Evolutionary conservation across 2,888 invertebrate species (phyloP).

Genomic region (Himalopsyche tibetana): DNA sequence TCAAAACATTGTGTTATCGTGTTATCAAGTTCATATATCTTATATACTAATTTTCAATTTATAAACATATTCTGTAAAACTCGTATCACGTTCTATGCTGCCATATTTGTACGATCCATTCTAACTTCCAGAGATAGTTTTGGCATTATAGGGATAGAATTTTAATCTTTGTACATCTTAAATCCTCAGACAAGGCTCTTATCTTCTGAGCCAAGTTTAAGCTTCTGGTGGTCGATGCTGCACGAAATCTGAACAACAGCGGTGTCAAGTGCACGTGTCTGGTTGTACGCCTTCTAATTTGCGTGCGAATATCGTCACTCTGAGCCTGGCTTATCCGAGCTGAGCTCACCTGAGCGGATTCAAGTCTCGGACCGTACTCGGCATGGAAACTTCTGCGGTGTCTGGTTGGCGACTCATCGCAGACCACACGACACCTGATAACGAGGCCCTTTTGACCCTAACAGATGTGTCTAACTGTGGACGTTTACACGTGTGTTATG

Average conservation of each 20-base stretch:
- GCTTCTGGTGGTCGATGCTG: conserved; percentile 7
- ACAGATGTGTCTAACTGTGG: background rate
- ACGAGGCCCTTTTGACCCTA: background rate
- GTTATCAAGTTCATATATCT: too few relatives aligned
- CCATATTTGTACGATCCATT: too few relatives aligned
- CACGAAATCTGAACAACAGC: background rate
- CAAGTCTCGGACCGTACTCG: conserved; percentile 12
- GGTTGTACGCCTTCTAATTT: conserved; percentile 21
- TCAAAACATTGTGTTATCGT: too few relatives aligned
- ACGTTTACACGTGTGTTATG: too few relatives aligned
- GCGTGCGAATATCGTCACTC: conserved; percentile 39
- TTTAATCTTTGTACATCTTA: background rate
- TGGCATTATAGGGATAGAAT: too few relatives aligned
- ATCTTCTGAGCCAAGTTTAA: background rate
- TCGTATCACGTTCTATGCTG: too few relatives aligned
- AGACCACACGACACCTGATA: conserved; percentile 1
- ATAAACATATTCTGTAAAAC: too few relatives aligned
- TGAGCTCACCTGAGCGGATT: conserved; percentile 33
- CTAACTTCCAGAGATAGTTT: too few relatives aligned
- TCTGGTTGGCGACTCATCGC: conserved; percentile 11
- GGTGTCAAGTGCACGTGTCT: conserved; percentile 25
- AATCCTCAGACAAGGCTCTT: background rate
- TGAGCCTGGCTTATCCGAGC: conserved; percentile 40
- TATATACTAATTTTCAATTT: too few relatives aligned
- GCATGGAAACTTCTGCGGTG: background rate